A percentile compares a stretch with the other conserved stretches of the same genome.
Evolutionary conservation across 2,888 invertebrate species (phyloP).

Genomic region (Mesorhabditis spiculigera): DNA sequence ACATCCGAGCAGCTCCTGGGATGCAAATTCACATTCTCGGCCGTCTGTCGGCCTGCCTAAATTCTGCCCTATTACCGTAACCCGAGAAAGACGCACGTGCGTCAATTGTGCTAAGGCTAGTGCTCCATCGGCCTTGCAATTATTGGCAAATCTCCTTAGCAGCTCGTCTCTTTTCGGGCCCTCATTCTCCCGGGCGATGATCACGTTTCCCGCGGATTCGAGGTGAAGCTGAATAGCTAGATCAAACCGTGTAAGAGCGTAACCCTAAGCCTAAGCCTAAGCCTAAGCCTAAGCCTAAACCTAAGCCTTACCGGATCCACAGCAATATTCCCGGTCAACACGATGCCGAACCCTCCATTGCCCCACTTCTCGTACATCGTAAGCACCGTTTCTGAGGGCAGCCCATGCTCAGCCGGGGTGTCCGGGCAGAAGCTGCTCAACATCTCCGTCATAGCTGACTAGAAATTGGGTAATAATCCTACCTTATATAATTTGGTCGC

Average conservation of each 20-base stretch:
- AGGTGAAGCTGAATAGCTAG: slow-evolving; percentile 23
- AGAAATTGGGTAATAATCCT: slow-evolving; percentile 12
- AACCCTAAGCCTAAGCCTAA: background rate
- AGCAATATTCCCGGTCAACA: slow-evolving; percentile 28
- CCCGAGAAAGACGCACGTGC: slow-evolving; percentile 15
- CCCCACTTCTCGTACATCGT: slow-evolving; percentile 45
- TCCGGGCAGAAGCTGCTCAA: slow-evolving; percentile 17
- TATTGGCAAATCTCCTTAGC: slow-evolving; percentile 17
- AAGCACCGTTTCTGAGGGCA: slow-evolving; percentile 28
- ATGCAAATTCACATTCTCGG: slow-evolving; percentile 21
- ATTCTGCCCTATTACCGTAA: background rate
- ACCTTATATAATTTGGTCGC: too few relatives aligned
- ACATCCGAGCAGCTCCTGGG: slow-evolving; percentile 42
- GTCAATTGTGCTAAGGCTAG: slow-evolving; percentile 37
- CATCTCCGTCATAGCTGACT: slow-evolving; percentile 34
- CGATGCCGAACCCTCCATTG: slow-evolving; percentile 39
- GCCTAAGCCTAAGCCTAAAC: background rate
- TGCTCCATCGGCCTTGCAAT: slow-evolving; percentile 32
- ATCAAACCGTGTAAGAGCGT: background rate
- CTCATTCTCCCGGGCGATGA: slow-evolving; percentile 32
- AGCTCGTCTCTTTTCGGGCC: slow-evolving; percentile 18
- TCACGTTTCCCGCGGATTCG: slow-evolving; percentile 38
- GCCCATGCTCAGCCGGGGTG: slow-evolving; percentile 24
- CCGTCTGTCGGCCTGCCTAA: slow-evolving; percentile 38
- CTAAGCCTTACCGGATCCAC: background rate